Evolutionary conservation across 2,888 invertebrate genomes (phyloP).

Genomic region (Tupiocoris notatus): DNA sequence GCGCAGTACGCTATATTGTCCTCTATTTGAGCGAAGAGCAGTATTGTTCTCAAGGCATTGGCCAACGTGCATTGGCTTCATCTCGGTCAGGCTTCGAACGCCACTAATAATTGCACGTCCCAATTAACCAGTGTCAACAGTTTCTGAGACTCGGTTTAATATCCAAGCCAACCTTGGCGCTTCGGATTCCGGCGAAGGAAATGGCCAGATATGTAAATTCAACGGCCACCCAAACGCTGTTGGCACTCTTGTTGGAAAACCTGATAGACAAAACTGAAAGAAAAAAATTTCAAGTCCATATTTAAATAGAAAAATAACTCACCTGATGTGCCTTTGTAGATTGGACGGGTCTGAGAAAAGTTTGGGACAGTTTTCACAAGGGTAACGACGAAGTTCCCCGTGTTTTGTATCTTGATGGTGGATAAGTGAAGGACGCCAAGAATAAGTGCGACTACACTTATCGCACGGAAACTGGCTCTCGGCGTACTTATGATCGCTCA

Average conservation of each 20-base stretch:
- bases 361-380: conserved; percentile 90
- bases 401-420: conserved; percentile 79
- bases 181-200: too few relatives aligned
- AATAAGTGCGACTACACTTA: conserved; percentile 78
- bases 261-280: too few relatives aligned
- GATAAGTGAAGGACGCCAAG: conserved; percentile 75
- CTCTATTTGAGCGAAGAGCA: too few relatives aligned
- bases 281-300: too few relatives aligned
- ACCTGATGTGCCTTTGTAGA: conserved; percentile 87
- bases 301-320: too few relatives aligned
- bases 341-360: conserved; percentile 95
- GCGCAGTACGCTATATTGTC: too few relatives aligned
- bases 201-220: too few relatives aligned
- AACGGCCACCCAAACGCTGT: too few relatives aligned
- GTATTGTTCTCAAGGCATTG: too few relatives aligned
- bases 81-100: too few relatives aligned
- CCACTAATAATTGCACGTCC: neutral
- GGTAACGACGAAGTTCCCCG: conserved; percentile 80
- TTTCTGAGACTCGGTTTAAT: neutral
- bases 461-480: conserved; percentile 79
- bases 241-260: too few relatives aligned
- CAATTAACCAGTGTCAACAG: neutral
- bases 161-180: neutral
- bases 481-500: conserved; percentile 74
- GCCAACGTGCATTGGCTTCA: too few relatives aligned